These are phyloP conservation scores for Eudemis profundana DNA, from an alignment of 2,888 invertebrate species.

Conservation along the genomic window DNA sequence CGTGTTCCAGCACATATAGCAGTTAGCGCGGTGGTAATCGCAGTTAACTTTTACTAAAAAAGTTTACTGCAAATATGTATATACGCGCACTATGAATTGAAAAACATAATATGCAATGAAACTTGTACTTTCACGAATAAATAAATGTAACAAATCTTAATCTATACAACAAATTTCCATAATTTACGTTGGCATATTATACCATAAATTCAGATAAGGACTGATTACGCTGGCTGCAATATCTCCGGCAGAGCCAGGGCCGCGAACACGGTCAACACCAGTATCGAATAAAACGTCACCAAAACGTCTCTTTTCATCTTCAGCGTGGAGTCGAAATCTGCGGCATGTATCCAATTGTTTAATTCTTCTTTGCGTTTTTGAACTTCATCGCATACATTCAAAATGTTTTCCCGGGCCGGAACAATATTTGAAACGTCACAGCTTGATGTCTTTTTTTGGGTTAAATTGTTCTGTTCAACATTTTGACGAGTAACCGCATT, in stretches of 20 bases:
- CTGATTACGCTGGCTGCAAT: conserved; percentile 48
- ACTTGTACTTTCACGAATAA: conserved; percentile 21
- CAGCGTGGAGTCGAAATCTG: conserved; percentile 61
- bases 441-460: conserved; percentile 1
- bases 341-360: conserved; percentile 41
- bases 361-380: conserved; percentile 35
- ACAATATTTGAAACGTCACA: conserved; percentile 9
- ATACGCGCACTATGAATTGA: too few species aligned
- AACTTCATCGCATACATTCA: conserved; percentile 1
- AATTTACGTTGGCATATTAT: background rate
- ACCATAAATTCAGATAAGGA: background rate
- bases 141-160: too few species aligned
- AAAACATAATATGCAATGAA: background rate
- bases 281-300: conserved; percentile 75
- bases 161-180: conserved; percentile 20
- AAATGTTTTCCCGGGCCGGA: background rate
- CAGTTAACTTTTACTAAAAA: too few species aligned
- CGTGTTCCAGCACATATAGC: too few species aligned
- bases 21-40: too few species aligned
- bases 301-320: conserved; percentile 76
- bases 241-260: conserved; percentile 74
- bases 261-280: conserved; percentile 76
- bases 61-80: too few species aligned
- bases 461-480: background rate
- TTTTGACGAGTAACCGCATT: background rate